These are phyloP conservation scores for Chaenodraco wilsoni DNA, from an alignment of 2,797 vertebrate species.

Conservation along the genomic window DNA sequence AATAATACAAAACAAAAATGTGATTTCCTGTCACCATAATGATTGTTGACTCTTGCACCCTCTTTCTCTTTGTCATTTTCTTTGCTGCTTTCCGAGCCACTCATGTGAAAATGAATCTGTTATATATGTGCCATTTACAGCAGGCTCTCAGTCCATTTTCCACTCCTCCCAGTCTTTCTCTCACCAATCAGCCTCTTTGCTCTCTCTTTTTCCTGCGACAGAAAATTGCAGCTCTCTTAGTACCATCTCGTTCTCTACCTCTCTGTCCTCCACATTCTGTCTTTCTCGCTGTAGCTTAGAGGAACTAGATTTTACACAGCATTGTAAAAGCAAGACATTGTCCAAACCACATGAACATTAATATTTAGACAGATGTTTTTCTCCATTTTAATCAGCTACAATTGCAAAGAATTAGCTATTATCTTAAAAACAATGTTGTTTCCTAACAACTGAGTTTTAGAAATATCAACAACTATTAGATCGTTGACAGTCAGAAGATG, in stretches of 20 bases:
- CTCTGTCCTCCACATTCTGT: not conserved
- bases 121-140: slow-evolving; percentile 55
- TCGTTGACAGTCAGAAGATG: not conserved
- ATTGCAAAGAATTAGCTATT: too few relatives aligned
- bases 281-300: not conserved
- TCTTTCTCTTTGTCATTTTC: slow-evolving; percentile 23
- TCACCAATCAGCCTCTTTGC: slow-evolving; percentile 20
- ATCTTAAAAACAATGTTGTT: too few relatives aligned
- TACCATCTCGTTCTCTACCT: slow-evolving; percentile 8
- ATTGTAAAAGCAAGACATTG: too few relatives aligned
- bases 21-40: slow-evolving; percentile 9
- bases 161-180: slow-evolving; percentile 10
- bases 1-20: slow-evolving; percentile 9
- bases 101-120: slow-evolving; percentile 57
- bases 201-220: slow-evolving; percentile 41
- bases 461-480: not conserved
- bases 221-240: slow-evolving; percentile 52
- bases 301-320: too few relatives aligned
- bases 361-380: too few relatives aligned
- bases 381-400: too few relatives aligned
- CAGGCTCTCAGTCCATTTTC: slow-evolving; percentile 57
- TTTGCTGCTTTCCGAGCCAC: slow-evolving; percentile 51
- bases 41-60: slow-evolving; percentile 19
- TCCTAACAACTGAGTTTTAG: not conserved
- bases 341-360: too few relatives aligned